phyloP scores from a whole-genome alignment of 2,113 vertebrate species.

The Eurypyga helias region DNA sequence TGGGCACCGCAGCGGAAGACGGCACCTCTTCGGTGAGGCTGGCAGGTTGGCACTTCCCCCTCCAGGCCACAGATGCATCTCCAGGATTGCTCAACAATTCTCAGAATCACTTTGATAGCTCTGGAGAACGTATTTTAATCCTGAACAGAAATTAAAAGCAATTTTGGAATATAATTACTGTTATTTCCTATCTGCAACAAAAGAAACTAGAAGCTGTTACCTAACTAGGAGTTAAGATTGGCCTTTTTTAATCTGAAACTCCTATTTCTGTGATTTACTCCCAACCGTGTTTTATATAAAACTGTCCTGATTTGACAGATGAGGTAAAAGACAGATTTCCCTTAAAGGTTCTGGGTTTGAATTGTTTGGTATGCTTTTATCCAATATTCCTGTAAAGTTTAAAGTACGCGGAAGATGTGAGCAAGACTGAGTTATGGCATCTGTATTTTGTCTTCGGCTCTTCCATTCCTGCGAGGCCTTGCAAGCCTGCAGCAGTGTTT shows the following conservation, averaged over 20 bases:
- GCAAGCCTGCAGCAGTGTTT: slow-evolving; percentile 23
- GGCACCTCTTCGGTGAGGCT: background rate
- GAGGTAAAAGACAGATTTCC: background rate
- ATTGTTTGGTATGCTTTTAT: background rate
- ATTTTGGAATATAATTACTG: background rate
- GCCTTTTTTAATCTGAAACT: background rate
- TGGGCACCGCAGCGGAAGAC: too few relatives aligned
- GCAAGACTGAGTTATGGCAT: background rate
- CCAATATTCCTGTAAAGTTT: background rate
- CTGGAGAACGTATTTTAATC: background rate
- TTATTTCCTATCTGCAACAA: background rate
- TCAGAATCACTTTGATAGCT: background rate
- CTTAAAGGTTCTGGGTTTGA: background rate
- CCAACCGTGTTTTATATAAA: background rate
- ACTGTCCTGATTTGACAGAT: background rate
- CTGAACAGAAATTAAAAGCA: background rate
- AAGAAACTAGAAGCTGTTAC: background rate
- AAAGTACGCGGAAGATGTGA: background rate
- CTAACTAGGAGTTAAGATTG: background rate
- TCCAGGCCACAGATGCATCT: background rate
- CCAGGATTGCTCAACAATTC: background rate
- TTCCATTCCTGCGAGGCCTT: background rate
- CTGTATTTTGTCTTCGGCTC: background rate
- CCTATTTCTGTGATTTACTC: background rate
- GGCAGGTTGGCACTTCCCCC: background rate